Evolutionary conservation across 2,797 vertebrate genomes (phyloP), one percentile per base, ranked within the genome.

Genomic region (Gymnothorax reevesii): DNA sequence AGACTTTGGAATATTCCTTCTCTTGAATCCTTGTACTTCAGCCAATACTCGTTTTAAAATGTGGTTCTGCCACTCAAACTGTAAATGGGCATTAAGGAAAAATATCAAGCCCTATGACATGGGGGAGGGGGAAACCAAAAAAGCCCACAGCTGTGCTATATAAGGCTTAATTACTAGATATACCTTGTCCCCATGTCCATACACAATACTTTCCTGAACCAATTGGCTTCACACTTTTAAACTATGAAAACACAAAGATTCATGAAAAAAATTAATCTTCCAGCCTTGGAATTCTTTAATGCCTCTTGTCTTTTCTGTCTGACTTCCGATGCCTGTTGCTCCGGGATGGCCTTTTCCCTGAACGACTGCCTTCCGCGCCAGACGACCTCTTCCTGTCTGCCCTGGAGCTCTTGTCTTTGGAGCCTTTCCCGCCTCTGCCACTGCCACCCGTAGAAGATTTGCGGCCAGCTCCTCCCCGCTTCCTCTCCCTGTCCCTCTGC

Each of bases 271-370:
- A 7, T 2, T 64, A 86, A 83, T 57, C 55, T n/a, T 7, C 22
- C 64, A 84, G 49, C 69, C 69, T 89, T 95, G 69, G 59, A 83
- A 27, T 71, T n/a, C 17, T 60, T 94, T 91, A 99, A 94, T 97
- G 98, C 94, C 98, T 97, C 94, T 98, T 99, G 93, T 99, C 98
- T 94, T 99, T 99, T 92, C 97, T 97, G 94, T 99, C 98, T 94
- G 98, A 97, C 96, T 99, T 99, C 93, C 97, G 98, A 90, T 98
- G 98, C 96, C 97, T 97, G 94, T 98, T 97, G 89, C 95, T 96
- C 86, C 97, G 97, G 83, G 97, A 97, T 9, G 97, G 96, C 93
- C 97, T 97, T 93, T 97, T 96, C 91, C 96, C 96, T 92, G 95
- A 95, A 88, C 96, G 95, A 95, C 94, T 96, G 94, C 96, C 96